phyloP scores from a whole-genome alignment of 2,888 invertebrate genomes.

The Trachelus stipa region DNA sequence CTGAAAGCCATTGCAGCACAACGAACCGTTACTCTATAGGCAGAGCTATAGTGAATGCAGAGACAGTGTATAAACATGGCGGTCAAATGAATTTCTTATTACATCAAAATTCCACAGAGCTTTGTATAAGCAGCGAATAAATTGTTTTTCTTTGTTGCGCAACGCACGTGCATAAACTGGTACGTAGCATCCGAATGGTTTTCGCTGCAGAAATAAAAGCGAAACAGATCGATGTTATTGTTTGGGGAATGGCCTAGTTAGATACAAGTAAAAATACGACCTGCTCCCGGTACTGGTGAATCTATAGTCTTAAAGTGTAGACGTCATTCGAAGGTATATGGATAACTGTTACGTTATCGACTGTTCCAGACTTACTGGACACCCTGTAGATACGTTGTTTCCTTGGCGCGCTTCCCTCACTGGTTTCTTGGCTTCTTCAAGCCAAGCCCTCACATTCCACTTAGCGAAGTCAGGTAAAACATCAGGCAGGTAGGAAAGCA shows the following conservation, averaged over 20 bases:
- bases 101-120: neutral
- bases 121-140: neutral
- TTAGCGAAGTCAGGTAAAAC: conserved; percentile 33
- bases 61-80: too few relatives aligned
- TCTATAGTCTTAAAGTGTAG: neutral
- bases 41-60: too few relatives aligned
- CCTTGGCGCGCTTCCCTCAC: conserved; percentile 3
- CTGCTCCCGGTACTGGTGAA: neutral
- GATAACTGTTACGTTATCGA: neutral
- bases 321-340: neutral
- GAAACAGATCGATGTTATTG: neutral
- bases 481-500: conserved; percentile 18
- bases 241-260: neutral
- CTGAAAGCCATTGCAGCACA: too few relatives aligned
- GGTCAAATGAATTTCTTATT: neutral
- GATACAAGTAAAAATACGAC: neutral
- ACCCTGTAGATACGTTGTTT: conserved; percentile 4
- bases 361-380: neutral
- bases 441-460: conserved; percentile 49
- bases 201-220: neutral
- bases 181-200: neutral
- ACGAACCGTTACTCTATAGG: neutral
- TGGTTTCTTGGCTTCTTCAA: conserved; percentile 5
- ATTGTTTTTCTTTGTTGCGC: neutral
- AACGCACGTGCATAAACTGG: neutral